phyloP scores from a whole-genome alignment of 2,888 invertebrate genomes.

The Acleris laterana region DNA sequence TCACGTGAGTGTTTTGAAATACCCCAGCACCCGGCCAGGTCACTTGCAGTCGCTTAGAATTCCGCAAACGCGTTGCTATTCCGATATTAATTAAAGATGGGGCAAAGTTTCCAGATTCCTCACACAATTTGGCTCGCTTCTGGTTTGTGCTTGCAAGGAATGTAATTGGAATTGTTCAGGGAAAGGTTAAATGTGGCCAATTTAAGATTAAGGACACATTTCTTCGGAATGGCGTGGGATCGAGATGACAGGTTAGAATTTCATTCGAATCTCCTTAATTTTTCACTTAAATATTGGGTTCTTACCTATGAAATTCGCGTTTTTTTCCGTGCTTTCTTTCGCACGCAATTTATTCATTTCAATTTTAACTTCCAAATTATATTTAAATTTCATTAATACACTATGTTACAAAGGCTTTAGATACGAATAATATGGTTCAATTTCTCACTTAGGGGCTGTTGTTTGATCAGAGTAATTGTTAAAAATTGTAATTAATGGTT shows the following conservation, averaged over 20 bases:
- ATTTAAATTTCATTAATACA: no score
- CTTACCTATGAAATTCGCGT: no score
- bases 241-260: constrained; percentile 32
- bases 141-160: constrained; percentile 60
- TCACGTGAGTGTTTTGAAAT: constrained; percentile 3
- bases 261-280: background rate
- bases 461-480: no score
- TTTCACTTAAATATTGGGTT: no score
- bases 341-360: no score
- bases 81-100: constrained; percentile 71
- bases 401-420: no score
- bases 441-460: no score
- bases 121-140: constrained; percentile 59
- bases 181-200: constrained; percentile 69
- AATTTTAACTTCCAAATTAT: no score
- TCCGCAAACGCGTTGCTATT: constrained; percentile 54
- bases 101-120: constrained; percentile 68
- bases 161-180: constrained; percentile 79
- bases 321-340: no score
- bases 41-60: constrained; percentile 56
- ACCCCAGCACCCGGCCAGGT: constrained; percentile 37
- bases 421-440: no score
- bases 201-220: constrained; percentile 62
- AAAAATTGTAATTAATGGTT: no score
- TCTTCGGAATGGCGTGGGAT: constrained; percentile 23